phyloP scores from a whole-genome alignment of 2,113 vertebrate genomes.

The Suncus etruscus region DNA sequence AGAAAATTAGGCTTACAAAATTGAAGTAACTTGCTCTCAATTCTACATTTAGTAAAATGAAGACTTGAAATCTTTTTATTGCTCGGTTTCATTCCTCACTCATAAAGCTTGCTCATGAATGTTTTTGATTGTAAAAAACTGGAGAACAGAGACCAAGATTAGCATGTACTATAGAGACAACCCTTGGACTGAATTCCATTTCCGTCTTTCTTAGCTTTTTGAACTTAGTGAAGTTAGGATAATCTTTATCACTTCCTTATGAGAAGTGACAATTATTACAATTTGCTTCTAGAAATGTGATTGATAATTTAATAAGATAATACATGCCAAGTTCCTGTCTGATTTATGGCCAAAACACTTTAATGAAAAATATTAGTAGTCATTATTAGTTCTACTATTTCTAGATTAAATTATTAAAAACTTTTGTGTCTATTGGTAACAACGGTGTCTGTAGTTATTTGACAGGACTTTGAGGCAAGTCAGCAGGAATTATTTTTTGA shows the following conservation, averaged over 20 bases:
- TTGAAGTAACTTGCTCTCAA: neutral
- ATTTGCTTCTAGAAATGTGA: neutral
- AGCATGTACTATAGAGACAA: neutral
- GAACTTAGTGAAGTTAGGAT: neutral
- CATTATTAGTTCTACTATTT: neutral
- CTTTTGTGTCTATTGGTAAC: conserved; percentile 29
- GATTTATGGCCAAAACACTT: neutral
- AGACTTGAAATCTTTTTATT: neutral
- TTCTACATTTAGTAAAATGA: neutral
- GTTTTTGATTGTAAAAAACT: neutral
- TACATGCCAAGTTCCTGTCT: neutral
- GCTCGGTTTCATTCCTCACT: neutral
- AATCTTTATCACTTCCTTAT: neutral
- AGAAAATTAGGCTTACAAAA: conserved; percentile 23
- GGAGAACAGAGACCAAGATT: neutral
- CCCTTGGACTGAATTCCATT: neutral
- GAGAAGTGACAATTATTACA: neutral
- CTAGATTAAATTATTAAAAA: conserved; percentile 16
- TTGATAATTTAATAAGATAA: conserved; percentile 12
- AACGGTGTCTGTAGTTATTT: neutral
- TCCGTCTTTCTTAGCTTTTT: conserved; percentile 36
- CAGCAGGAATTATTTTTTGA: neutral
- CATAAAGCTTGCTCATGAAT: neutral
- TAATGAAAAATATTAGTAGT: conserved; percentile 24
- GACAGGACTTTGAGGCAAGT: neutral